Evolutionary conservation across 2,888 invertebrate genomes (phyloP).

Genomic region (Chymomyza caudatula): DNA sequence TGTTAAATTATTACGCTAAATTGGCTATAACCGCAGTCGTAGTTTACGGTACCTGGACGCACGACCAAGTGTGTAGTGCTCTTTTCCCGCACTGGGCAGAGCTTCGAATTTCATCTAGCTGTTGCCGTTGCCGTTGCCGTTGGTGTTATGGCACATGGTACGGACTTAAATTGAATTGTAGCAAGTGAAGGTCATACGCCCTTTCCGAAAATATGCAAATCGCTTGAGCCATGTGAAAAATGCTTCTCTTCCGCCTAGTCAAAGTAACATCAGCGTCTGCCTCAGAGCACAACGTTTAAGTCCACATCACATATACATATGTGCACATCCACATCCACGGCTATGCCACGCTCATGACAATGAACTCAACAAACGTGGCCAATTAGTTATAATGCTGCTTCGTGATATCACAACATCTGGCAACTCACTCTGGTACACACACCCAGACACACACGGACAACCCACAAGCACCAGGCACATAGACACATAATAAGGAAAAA

Average conservation of each 20-base stretch:
- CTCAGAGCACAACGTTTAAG: not conserved
- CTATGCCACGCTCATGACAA: slow-evolving; percentile 66
- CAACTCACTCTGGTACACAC: slow-evolving; percentile 61
- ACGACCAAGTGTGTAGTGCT: not conserved
- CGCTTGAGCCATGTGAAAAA: slow-evolving; percentile 52
- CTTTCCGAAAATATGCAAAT: slow-evolving; percentile 62
- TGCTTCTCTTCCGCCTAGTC: slow-evolving; percentile 53
- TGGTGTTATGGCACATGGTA: not conserved
- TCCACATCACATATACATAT: not conserved
- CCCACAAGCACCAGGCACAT: slow-evolving; percentile 28
- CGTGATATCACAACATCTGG: slow-evolving; percentile 72
- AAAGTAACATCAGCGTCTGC: not conserved
- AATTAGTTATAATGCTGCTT: slow-evolving; percentile 74
- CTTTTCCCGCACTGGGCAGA: slow-evolving; percentile 9
- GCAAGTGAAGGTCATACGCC: slow-evolving; percentile 65
- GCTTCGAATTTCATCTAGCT: not conserved
- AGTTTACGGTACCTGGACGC: slow-evolving; percentile 19
- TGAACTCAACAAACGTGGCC: slow-evolving; percentile 75
- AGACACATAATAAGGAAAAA: slow-evolving; percentile 54
- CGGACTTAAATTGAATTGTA: slow-evolving; percentile 53
- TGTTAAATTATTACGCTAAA: slow-evolving; percentile 65
- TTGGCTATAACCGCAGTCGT: slow-evolving; percentile 47
- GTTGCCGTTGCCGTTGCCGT: too few species aligned
- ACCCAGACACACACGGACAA: slow-evolving; percentile 16
- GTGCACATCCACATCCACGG: slow-evolving; percentile 1